Percentiles rank a stretch among this genome's conserved stretches.
Conservation (phyloP, 2,113 vertebrate species). For the Barnardius zonarius region DNA sequence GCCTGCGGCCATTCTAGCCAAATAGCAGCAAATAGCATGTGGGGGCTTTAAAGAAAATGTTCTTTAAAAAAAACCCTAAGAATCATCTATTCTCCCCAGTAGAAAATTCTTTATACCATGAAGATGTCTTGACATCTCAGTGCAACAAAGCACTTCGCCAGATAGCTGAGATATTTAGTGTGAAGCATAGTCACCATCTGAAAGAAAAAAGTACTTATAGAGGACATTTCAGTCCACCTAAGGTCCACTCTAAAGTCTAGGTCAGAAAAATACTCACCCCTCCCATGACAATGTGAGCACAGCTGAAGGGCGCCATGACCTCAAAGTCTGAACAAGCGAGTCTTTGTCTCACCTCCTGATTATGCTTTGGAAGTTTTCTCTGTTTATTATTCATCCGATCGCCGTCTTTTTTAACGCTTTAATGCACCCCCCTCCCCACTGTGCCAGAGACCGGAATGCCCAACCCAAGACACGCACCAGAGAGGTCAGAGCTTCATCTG, state of each 20-base stretch:
- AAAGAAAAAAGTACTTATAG: background rate
- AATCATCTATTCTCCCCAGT: background rate
- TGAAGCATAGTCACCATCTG: background rate
- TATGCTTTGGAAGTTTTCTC: background rate
- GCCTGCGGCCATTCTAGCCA: background rate
- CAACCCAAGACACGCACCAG: rapidly evolving
- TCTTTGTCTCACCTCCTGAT: slow-evolving; percentile 21
- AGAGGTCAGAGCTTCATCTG: background rate
- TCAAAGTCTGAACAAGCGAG: background rate
- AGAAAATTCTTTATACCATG: background rate
- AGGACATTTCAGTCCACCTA: background rate
- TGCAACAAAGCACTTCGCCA: background rate
- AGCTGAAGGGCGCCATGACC: background rate
- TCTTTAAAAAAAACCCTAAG: rapidly evolving
- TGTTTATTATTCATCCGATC: background rate
- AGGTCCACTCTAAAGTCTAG: background rate
- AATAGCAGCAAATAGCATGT: background rate
- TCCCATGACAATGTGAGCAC: rapidly evolving
- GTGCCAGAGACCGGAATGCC: rapidly evolving
- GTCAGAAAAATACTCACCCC: background rate
- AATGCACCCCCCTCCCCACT: background rate
- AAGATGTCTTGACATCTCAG: background rate
- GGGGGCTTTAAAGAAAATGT: background rate
- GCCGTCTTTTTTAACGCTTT: background rate
- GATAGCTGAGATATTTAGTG: background rate